These are phyloP conservation scores for Cynopterus brachyotis DNA, from an alignment of 2,113 vertebrate genomes.

Conservation along the genomic window DNA sequence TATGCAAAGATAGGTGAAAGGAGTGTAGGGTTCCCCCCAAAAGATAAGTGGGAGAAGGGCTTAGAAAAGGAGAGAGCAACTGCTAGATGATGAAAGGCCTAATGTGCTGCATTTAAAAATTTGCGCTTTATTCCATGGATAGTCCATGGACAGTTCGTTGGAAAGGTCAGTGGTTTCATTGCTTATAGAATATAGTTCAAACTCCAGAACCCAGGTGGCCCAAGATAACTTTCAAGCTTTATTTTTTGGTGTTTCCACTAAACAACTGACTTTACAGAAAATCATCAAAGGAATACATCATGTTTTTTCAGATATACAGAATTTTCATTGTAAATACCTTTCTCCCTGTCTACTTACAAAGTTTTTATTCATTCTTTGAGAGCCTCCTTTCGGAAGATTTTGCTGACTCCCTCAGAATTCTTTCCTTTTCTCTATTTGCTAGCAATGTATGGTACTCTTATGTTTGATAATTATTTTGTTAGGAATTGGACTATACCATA, in stretches of 20 bases:
- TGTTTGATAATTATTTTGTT: neutral
- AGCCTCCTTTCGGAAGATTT: neutral
- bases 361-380: neutral
- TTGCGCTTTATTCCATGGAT: neutral
- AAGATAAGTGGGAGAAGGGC: neutral
- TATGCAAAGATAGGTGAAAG: neutral
- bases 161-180: neutral
- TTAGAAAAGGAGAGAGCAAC: neutral
- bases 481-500: neutral
- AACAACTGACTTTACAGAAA: neutral
- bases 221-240: neutral
- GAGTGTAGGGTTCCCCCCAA: rapidly evolving
- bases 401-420: neutral
- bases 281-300: neutral
- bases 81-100: neutral
- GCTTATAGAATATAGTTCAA: neutral
- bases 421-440: neutral
- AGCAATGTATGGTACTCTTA: neutral
- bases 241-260: neutral
- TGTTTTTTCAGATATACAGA: neutral
- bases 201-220: neutral
- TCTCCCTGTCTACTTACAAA: neutral
- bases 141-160: neutral
- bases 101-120: neutral
- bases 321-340: neutral